A percentile compares a stretch with the other conserved stretches of the same genome.
phyloP scores from a whole-genome alignment of 2,797 vertebrate species.

The Danio jaintianensis region DNA sequence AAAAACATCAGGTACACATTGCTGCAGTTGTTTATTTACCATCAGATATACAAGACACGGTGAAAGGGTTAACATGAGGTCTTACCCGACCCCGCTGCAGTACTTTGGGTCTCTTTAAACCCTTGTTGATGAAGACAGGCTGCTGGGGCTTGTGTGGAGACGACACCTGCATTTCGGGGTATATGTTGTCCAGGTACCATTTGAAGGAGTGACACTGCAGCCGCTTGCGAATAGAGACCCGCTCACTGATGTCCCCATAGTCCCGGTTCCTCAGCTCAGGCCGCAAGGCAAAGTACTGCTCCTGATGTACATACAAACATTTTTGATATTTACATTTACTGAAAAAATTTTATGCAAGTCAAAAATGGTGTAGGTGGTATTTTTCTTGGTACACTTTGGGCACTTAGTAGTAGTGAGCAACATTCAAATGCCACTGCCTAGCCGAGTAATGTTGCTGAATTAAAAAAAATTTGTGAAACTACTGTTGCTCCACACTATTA shows the following conservation, averaged over 20 bases:
- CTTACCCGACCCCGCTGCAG: constrained; percentile 91
- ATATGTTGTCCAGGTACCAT: constrained; percentile 94
- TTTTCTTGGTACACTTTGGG: too few species aligned
- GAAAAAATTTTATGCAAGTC: not conserved
- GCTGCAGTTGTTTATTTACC: not conserved
- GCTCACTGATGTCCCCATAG: constrained; percentile 89
- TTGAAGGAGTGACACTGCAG: constrained; percentile 89
- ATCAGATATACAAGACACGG: not conserved
- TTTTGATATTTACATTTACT: not conserved
- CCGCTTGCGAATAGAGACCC: constrained; percentile 82
- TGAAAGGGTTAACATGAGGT: not conserved
- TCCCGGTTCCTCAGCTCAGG: constrained; percentile 86
- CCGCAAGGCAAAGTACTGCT: constrained; percentile 92
- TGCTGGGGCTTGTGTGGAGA: constrained; percentile 84
- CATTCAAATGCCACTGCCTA: too few species aligned
- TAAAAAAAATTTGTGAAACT: too few species aligned
- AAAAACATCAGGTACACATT: not conserved
- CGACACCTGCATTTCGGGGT: constrained; percentile 93
- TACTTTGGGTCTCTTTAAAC: constrained; percentile 86
- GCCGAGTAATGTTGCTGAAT: too few species aligned
- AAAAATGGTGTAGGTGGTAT: too few species aligned
- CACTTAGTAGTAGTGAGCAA: too few species aligned
- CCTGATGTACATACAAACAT: constrained; percentile 71
- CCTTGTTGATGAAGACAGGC: constrained; percentile 87
- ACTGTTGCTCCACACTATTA: too few species aligned